These are phyloP conservation scores for Fragum whitleyi DNA, from an alignment of 2,888 invertebrate genomes.

Conservation along the genomic window DNA sequence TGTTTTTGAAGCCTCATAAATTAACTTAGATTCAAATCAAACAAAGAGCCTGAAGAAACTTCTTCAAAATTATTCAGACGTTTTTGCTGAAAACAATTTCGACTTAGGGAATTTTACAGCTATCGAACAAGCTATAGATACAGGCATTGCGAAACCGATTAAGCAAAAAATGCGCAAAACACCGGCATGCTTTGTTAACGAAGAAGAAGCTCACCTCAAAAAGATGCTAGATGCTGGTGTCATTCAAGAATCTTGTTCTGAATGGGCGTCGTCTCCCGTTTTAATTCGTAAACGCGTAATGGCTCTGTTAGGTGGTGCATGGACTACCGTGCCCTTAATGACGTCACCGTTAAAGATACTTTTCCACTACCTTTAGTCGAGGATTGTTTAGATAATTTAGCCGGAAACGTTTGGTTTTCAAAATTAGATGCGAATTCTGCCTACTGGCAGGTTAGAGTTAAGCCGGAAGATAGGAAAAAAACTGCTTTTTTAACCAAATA, in stretches of 20 bases:
- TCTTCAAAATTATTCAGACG: conserved; percentile 26
- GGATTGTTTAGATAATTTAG: conserved; percentile 50
- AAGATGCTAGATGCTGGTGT: conserved; percentile 41
- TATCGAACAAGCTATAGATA: conserved; percentile 57
- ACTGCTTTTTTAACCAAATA: conserved; percentile 60
- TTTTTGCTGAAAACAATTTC: conserved; percentile 50
- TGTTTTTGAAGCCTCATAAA: not conserved
- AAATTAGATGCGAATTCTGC: conserved; percentile 52
- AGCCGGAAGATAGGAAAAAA: conserved; percentile 47
- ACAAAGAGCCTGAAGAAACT: not conserved
- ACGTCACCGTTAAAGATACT: conserved; percentile 41
- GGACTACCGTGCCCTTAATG: conserved; percentile 42
- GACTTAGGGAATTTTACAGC: conserved; percentile 55
- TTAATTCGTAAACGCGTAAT: conserved; percentile 19
- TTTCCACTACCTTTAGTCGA: conserved; percentile 42
- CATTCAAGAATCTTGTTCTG: conserved; percentile 48
- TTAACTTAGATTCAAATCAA: not conserved
- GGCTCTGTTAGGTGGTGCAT: conserved; percentile 36
- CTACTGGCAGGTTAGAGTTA: conserved; percentile 53
- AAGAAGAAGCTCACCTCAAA: conserved; percentile 51
- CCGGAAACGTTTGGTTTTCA: conserved; percentile 42
- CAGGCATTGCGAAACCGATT: conserved; percentile 38
- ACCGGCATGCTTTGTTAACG: conserved; percentile 45
- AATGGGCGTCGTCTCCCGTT: conserved; percentile 45
- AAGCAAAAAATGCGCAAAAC: conserved; percentile 52